Percentiles rank a stretch among this genome's conserved stretches.
Conservation (phyloP, 2,113 vertebrate species). For the Channa maculata region DNA sequence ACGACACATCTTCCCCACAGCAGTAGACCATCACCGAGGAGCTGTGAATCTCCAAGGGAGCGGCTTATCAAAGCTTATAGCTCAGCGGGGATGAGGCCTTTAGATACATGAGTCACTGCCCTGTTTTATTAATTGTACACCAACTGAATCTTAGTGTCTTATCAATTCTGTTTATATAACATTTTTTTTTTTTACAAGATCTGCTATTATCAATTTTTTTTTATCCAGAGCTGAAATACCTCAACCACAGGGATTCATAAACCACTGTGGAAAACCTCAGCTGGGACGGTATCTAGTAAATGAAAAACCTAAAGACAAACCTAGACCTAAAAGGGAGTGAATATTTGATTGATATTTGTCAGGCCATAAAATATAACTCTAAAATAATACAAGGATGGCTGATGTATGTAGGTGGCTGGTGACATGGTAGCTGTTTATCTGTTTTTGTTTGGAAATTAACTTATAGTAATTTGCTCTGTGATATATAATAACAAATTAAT, state of each 20-base stretch:
- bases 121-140: conserved; percentile 34
- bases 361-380: conserved; percentile 9
- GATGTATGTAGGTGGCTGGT: conserved; percentile 1
- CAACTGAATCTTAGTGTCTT: conserved; percentile 5
- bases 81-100: conserved; percentile 19
- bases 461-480: too few relatives aligned
- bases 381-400: conserved; percentile 13
- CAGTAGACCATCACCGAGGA: background rate
- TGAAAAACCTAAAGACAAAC: background rate
- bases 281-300: background rate
- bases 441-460: too few relatives aligned
- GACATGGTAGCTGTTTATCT: background rate
- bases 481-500: too few relatives aligned
- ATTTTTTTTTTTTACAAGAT: conserved; percentile 31
- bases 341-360: conserved; percentile 42
- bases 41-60: conserved; percentile 39
- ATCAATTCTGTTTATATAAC: conserved; percentile 5
- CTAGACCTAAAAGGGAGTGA: conserved; percentile 1
- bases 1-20: conserved; percentile 41
- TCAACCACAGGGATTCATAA: conserved; percentile 1
- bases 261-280: background rate
- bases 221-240: conserved; percentile 30
- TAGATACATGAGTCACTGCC: conserved; percentile 45
- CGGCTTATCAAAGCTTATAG: conserved; percentile 36
- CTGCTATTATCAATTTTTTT: background rate